Conservation (phyloP, 2,113 vertebrate genomes). For the Coturnix japonica region DNA sequence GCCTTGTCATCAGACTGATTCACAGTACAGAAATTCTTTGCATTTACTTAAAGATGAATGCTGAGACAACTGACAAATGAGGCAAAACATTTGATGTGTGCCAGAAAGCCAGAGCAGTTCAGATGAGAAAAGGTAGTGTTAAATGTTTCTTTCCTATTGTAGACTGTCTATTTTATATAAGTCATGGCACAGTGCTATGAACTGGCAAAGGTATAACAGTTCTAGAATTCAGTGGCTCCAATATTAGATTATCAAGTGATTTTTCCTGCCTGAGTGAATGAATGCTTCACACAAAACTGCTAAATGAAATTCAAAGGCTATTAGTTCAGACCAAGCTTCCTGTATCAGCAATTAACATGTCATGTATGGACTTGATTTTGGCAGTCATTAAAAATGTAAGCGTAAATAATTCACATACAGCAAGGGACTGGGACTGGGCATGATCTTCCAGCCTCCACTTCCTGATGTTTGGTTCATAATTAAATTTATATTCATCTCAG, state of each 20-base stretch:
- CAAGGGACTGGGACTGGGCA: neutral
- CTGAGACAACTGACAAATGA: conserved; percentile 61
- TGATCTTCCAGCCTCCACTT: conserved; percentile 12
- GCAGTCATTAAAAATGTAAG: conserved; percentile 26
- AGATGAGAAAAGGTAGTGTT: neutral
- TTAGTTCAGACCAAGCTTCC: conserved; percentile 9
- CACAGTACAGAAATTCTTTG: conserved; percentile 48
- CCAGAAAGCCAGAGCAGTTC: neutral
- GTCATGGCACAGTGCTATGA: neutral
- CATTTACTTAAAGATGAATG: neutral
- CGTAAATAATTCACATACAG: conserved; percentile 1
- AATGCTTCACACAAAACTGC: neutral
- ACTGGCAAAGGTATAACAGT: neutral
- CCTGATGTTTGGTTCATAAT: neutral
- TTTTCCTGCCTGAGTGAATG: neutral
- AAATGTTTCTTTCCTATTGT: conserved; percentile 27
- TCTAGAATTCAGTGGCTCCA: neutral
- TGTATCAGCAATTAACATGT: conserved; percentile 16
- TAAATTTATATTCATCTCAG: conserved; percentile 5
- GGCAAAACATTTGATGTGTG: neutral
- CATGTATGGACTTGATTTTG: neutral
- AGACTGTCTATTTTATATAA: neutral
- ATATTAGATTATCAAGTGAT: neutral
- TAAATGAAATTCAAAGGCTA: neutral
- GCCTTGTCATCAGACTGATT: conserved; percentile 69